Conservation (phyloP, 2,797 vertebrate species). For the Macropus fuliginosus region DNA sequence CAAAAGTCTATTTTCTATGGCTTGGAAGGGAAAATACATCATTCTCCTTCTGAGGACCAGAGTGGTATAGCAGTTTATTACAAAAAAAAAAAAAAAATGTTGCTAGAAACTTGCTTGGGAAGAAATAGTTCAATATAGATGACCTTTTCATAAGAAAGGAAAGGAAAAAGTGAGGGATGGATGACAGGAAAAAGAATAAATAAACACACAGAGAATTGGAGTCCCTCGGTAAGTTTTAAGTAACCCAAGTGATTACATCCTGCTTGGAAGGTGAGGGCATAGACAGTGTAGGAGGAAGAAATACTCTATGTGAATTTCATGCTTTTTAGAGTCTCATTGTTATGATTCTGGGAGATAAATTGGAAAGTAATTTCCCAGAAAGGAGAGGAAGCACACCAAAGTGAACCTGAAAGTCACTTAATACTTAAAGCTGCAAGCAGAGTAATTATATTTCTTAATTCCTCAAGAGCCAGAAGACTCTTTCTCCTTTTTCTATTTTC, state of each 20-base stretch:
- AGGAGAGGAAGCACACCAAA: background rate
- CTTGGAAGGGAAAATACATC: conserved; percentile 1
- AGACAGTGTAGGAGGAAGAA: background rate
- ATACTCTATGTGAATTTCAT: background rate
- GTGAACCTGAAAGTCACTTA: background rate
- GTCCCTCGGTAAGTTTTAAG: background rate
- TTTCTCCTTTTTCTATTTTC: background rate
- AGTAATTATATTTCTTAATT: background rate
- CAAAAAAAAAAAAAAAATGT: background rate
- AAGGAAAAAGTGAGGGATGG: background rate
- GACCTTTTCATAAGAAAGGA: conserved; percentile 28
- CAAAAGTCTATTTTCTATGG: conserved; percentile 8
- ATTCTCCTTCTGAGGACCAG: conserved; percentile 26
- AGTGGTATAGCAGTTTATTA: background rate
- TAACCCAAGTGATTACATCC: background rate
- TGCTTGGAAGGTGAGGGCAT: background rate
- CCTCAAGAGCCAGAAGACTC: background rate
- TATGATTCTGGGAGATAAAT: background rate
- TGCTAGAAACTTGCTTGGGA: background rate
- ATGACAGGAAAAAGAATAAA: background rate
- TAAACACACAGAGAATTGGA: background rate
- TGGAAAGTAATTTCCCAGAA: background rate
- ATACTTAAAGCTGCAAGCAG: background rate
- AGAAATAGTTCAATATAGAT: background rate
- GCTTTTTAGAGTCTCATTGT: background rate